Percentiles rank a stretch among this genome's conserved stretches.
Evolutionary conservation across 1,140 invertebrate species (phyloP).

Genomic region (Bombus pascuorum): DNA sequence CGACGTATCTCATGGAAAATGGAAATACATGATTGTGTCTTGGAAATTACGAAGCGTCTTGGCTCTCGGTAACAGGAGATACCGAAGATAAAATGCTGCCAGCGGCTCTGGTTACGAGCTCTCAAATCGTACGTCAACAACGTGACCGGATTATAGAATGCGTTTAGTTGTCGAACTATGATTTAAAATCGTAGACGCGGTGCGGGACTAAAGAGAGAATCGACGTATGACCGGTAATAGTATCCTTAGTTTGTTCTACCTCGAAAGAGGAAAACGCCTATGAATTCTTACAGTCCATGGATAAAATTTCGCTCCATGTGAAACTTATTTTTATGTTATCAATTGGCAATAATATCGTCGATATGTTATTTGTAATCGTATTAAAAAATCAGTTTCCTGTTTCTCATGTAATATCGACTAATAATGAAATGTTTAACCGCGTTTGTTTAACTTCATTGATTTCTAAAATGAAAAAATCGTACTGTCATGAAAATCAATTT

Average conservation of each 20-base stretch:
- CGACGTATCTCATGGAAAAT: constrained; percentile 59
- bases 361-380: too few relatives aligned
- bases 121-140: constrained; percentile 28
- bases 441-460: too few relatives aligned
- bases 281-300: too few relatives aligned
- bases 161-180: not conserved
- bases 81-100: constrained; percentile 41
- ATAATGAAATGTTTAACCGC: too few relatives aligned
- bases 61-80: constrained; percentile 31
- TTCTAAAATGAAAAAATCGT: too few relatives aligned
- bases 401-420: too few relatives aligned
- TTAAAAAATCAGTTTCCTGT: too few relatives aligned
- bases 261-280: not conserved
- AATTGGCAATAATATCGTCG: too few relatives aligned
- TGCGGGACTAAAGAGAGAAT: not conserved
- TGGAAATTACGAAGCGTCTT: constrained; percentile 55
- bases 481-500: too few relatives aligned
- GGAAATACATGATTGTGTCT: constrained; percentile 64
- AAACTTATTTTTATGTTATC: too few relatives aligned
- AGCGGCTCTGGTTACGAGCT: not conserved
- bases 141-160: constrained; percentile 30
- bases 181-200: not conserved
- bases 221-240: too few relatives aligned
- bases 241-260: not conserved
- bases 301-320: too few relatives aligned